Conservation (phyloP, 2,888 invertebrate genomes). For the Eristalis pertinax region DNA sequence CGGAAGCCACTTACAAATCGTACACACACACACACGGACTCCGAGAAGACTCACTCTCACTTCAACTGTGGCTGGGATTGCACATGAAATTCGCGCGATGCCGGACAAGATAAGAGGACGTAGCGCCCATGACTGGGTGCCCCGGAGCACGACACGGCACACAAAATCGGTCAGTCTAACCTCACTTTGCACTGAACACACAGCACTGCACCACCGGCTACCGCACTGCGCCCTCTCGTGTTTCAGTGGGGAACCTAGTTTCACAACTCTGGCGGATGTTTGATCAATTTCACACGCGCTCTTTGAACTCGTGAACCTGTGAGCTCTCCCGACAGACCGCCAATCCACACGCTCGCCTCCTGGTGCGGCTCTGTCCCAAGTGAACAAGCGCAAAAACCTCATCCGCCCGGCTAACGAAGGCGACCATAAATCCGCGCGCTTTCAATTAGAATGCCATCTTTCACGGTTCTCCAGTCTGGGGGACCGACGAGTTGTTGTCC, state of each 20-base stretch:
- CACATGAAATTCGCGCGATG: conserved; percentile 43
- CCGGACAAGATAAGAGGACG: conserved; percentile 37
- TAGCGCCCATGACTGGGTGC: background rate
- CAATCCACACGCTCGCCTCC: background rate
- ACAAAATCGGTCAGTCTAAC: conserved; percentile 31
- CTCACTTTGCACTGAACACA: conserved; percentile 19
- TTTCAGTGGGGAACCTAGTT: conserved; percentile 16
- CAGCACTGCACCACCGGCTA: background rate
- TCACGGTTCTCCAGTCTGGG: conserved; percentile 19
- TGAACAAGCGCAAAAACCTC: background rate
- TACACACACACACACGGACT: conserved; percentile 13
- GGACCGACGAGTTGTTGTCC: conserved; percentile 12
- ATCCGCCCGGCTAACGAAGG: conserved; percentile 23
- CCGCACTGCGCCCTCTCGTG: background rate
- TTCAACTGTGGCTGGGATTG: conserved; percentile 5
- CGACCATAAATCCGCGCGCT: conserved; percentile 36
- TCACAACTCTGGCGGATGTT: conserved; percentile 34
- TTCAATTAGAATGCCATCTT: conserved; percentile 48
- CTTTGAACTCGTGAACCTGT: conserved; percentile 14
- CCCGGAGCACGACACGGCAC: background rate
- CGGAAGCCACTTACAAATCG: conserved; percentile 60
- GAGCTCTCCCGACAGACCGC: background rate
- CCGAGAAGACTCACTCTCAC: conserved; percentile 10
- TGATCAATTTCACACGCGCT: conserved; percentile 57
- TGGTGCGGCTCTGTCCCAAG: background rate